Percentiles rank a stretch among this genome's conserved stretches.
Conservation (phyloP, 2,113 vertebrate genomes). For the Nesoenas mayeri region DNA sequence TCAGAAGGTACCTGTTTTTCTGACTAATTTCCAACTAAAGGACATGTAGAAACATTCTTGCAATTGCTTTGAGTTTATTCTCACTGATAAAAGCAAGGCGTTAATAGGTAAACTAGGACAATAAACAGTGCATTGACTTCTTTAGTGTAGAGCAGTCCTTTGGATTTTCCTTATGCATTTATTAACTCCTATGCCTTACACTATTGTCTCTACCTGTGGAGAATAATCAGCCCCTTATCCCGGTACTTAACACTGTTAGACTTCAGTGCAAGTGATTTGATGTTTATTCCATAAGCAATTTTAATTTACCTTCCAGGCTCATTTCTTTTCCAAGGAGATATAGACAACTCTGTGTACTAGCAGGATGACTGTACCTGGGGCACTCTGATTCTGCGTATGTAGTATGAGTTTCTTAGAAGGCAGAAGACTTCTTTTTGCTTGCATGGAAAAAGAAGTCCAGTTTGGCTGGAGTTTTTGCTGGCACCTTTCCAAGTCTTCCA, state of each 20-base stretch:
- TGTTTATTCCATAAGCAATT: slow-evolving; percentile 23
- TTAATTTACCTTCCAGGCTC: neutral
- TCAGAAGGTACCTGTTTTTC: neutral
- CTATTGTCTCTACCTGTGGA: neutral
- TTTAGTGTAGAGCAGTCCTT: neutral
- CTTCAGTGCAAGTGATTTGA: neutral
- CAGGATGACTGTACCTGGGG: neutral
- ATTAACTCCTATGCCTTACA: neutral
- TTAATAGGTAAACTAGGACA: neutral
- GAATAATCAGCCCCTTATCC: slow-evolving; percentile 26
- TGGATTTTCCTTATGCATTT: neutral
- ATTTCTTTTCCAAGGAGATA: neutral
- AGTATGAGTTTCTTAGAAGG: neutral
- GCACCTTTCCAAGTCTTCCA: neutral
- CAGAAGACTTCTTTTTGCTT: neutral
- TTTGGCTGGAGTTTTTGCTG: neutral
- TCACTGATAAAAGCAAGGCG: neutral
- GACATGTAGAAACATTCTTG: neutral
- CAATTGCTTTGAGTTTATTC: neutral
- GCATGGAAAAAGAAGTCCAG: neutral
- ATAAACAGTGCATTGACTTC: neutral
- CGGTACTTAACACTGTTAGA: slow-evolving; percentile 1
- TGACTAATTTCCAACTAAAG: neutral
- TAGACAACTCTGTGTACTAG: neutral
- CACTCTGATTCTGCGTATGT: neutral